Evolutionary conservation across 2,888 invertebrate species (phyloP), one percentile per base, ranked within the genome.

Genomic region (Noctua janthina): DNA sequence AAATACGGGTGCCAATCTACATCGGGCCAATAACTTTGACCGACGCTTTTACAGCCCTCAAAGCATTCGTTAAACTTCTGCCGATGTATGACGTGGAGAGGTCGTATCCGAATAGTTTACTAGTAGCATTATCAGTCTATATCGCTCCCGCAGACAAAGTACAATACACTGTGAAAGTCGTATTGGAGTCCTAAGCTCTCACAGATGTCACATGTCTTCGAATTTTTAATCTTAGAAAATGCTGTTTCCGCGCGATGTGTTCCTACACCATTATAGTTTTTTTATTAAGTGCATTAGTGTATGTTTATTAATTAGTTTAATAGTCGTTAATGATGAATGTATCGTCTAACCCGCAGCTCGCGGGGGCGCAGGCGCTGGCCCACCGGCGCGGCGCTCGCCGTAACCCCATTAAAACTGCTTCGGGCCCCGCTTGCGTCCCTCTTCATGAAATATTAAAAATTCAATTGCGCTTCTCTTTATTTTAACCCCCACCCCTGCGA

Each of bases 391-490:
- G 86, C 88, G 84, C 89, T 90, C 92, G 88, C 90, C 91, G 93
- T 95, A 95, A 95, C 96, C 95, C 96, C 95, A 96, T 96, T 96
- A 96, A 95, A 95, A 95, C 94, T 94, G 95, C 95, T 95, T 92
- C 94, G 93, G 93, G 94, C 93, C 89, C 90, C 92, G 87, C 91
- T 87, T 93, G 91, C 95, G 94, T 94, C 95, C 96, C 97, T 96
- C 96, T 96, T 96, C 97, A 96, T 97, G 96, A 96, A 97, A 97
- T 97, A 97, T 97, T 97, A 96, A 97, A 97, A 96, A 97, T 96
- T 96, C 96, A 96, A 96, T 97, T 96, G 97, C 96, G 96, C 96
- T 96, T 96, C 97, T 97, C 96, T 97, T 96, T 97, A 97, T 97
- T 96, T 96, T 96, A 96, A 95, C 96, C 94, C 96, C 96, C 95